A percentile compares a stretch with the other conserved stretches of the same genome.
phyloP scores from a whole-genome alignment of 2,797 vertebrate genomes.

The Tragopan temminckii region DNA sequence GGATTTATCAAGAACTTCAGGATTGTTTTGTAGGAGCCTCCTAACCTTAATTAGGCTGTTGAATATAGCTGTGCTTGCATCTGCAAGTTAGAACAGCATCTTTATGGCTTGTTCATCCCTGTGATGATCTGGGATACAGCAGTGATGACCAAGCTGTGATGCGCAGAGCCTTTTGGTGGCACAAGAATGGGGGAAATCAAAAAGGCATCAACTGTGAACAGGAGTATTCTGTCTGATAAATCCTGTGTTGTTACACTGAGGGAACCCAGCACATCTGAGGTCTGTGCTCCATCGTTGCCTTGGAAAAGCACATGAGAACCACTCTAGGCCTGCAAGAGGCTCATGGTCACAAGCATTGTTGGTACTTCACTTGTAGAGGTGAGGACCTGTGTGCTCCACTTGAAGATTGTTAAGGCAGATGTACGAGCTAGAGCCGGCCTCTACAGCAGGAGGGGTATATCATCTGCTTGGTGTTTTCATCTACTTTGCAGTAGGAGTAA shows the following conservation, averaged over 20 bases:
- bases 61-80: background rate
- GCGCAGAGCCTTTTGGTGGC: background rate
- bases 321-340: background rate
- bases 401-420: background rate
- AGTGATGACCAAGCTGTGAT: background rate
- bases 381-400: background rate
- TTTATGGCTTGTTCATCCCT: background rate
- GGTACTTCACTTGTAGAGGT: background rate
- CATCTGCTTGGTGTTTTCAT: background rate
- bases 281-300: background rate
- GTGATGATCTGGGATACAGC: background rate
- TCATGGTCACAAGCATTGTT: rapidly evolving
- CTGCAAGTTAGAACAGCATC: background rate
- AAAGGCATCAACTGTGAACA: background rate
- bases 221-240: background rate
- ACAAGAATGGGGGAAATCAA: background rate
- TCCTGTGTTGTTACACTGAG: background rate
- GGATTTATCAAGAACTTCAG: background rate
- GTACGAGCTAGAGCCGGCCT: background rate
- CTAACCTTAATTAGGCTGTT: background rate
- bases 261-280: background rate
- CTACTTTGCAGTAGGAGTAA: background rate
- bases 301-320: background rate
- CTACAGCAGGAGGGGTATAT: background rate
- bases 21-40: background rate